A percentile compares a stretch with the other conserved stretches of the same genome.
Conservation (phyloP, 2,797 vertebrate species). For the Nannoperca obscura region DNA sequence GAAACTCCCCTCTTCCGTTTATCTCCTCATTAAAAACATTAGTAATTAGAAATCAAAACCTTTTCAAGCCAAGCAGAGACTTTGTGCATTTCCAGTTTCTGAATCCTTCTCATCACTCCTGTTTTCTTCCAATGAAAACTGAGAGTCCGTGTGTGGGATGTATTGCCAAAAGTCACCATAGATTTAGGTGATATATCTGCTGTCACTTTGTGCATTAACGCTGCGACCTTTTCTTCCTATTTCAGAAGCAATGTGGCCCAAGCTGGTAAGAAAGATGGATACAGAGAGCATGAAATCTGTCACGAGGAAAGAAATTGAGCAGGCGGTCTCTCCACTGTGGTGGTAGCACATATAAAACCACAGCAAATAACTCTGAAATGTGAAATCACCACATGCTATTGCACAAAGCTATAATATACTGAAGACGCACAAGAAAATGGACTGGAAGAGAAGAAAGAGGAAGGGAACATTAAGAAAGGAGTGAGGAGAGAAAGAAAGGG, state of each 20-base stretch:
- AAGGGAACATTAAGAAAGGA: constrained; percentile 34
- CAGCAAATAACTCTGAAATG: constrained; percentile 41
- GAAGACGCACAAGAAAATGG: constrained; percentile 42
- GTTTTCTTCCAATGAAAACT: constrained; percentile 56
- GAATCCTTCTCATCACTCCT: constrained; percentile 26
- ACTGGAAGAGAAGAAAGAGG: constrained; percentile 21
- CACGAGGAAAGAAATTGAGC: constrained; percentile 62
- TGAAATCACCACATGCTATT: constrained; percentile 22
- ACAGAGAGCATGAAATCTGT: constrained; percentile 66
- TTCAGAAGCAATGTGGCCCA: constrained; percentile 71
- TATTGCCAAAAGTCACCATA: constrained; percentile 73
- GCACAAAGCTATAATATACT: constrained; percentile 29
- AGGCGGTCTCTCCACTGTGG: constrained; percentile 28
- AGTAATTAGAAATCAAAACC: constrained; percentile 3
- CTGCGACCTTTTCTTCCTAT: constrained; percentile 79
- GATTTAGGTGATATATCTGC: constrained; percentile 78
- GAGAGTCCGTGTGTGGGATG: constrained; percentile 59
- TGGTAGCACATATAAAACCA: constrained; percentile 33
- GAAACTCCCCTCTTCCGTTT: background rate
- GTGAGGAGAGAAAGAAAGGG: constrained; percentile 1
- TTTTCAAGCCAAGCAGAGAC: background rate
- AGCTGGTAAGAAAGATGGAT: constrained; percentile 80
- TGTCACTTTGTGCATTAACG: constrained; percentile 79
- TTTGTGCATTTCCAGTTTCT: constrained; percentile 13
- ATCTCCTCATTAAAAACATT: constrained; percentile 20